Base-by-base conservation (phyloP, 2,888 invertebrate species). In the Tetheella fluctuosa region DNA sequence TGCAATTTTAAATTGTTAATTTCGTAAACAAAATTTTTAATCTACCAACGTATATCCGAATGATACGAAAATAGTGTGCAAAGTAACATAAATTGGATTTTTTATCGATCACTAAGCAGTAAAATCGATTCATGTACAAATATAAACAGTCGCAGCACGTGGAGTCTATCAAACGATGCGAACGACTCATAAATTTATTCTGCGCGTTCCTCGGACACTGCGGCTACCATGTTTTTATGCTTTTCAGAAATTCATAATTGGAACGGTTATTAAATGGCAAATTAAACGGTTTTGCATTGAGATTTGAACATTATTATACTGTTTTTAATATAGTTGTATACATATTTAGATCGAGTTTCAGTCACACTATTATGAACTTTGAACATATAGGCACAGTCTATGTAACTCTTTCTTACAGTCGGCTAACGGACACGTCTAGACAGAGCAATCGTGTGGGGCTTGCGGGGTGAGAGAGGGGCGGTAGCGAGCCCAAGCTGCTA, bases 161-260 rank as follows among this genome's bases (percentile, higher is more conserved):
- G 74, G 65, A 39, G 53, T 60, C 39, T 58, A 62, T 65, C 63
- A 68, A 66, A 65, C 59, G 59, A 58, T 61, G 63, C 61, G 57
- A 61, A 59, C 34, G 52, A 52, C 62, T 66, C 70, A 63, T 73
- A 61, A 73, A 76, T 78, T n/a, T 73, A 80, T 80, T 77, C 80
- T 39, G 55, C 42, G 28, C 76, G 67, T 73, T 62, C 68, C 63
- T 70, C 60, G 70, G 70, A 28, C 60, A 70, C 57, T 73, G 64
- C 23, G 74, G 69, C 67, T 65, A 60, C 23, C 25, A 57, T 55
- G 28, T 30, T 7, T 52, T 53, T 53, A 12, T 39, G 7, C 53
- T 15, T 25, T 53, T 25, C 8, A 53, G 53, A 28, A 53, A 53
- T 23, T 15, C 23, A 52, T 53, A 25, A 25, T 28, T 53, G 53